Conservation (phyloP, 2,113 vertebrate genomes). For the Noctilio leporinus region DNA sequence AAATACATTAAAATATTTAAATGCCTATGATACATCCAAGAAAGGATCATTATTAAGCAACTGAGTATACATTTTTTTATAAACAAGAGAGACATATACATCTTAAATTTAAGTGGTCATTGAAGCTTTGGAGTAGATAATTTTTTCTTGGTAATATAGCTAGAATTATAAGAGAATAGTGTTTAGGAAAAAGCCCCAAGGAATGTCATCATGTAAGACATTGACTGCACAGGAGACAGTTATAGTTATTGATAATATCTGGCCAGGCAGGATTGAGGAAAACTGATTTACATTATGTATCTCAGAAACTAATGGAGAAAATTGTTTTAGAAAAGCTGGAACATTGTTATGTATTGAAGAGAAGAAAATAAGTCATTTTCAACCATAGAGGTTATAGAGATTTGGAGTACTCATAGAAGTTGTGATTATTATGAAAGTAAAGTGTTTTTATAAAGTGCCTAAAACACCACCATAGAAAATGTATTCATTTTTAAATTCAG, state of each 20-base stretch:
- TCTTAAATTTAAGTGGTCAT: neutral
- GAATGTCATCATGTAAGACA: neutral
- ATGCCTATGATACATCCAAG: neutral
- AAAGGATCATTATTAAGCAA: neutral
- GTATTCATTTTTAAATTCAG: neutral
- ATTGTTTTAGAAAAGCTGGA: neutral
- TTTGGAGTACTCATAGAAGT: neutral
- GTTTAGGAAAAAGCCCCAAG: neutral
- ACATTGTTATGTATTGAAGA: neutral
- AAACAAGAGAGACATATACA: neutral
- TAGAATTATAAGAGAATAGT: neutral
- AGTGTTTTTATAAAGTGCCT: neutral
- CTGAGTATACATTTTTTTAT: neutral
- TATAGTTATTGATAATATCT: neutral
- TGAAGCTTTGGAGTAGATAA: neutral
- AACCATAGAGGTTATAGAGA: neutral
- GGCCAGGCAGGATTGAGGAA: neutral
- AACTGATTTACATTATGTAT: neutral
- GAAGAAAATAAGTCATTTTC: neutral
- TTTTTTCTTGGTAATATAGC: neutral
- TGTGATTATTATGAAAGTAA: neutral
- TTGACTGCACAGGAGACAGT: neutral
- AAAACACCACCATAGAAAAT: neutral
- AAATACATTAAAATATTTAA: too few relatives aligned
- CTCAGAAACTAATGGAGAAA: neutral